Base-by-base conservation (phyloP, 2,113 vertebrate species). In the Diadophis punctatus region DNA sequence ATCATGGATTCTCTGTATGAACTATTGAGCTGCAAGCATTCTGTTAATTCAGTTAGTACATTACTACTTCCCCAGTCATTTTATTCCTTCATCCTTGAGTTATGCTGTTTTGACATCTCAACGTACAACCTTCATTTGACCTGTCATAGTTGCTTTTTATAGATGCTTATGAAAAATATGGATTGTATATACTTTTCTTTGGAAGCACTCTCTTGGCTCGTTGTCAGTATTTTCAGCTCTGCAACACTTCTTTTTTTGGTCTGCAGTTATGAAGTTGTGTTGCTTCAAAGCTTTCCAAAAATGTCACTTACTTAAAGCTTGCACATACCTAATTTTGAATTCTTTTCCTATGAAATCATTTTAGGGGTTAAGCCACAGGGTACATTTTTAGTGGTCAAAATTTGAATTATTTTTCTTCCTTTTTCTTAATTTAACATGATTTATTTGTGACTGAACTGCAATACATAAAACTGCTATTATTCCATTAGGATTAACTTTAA, bases 221-320 rank as follows among this genome's bases (percentile, higher is more conserved):
- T 95, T 34, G 39, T 27, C 87, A 95, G 93, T 90, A 93, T 89
- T 96, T 93, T 96, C 95, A 94, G 94, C 22, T 96, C 96, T 89
- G 89, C 93, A 95, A 90, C 94, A 96, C 91, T 96, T 96, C 96
- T 96, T 96, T 96, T 96, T 96, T 96, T 96, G 95, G 96, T 93
- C 94, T 95, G 95, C 87, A 87, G 93, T 95, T 93, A 95, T 25
- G 87, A 91, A 95, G 94, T 95, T 90, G 93, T 16, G 30, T 90
- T 95, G 86, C 91, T 95, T 95, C 90, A 93, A 86, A 80, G 88
- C 93, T 94, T 95, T 95, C 94, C 94, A 92, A 95, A 95, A 96
- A 96, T 93, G 95, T 85, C 58, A 52, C 68, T 92, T 27, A 48
- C 93, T 92, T 30, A 90, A 95, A 95, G 93, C 95, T 96, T 96